Evolutionary conservation across 2,888 invertebrate species (phyloP).

Genomic region (Zhuqinia jingwanae): DNA sequence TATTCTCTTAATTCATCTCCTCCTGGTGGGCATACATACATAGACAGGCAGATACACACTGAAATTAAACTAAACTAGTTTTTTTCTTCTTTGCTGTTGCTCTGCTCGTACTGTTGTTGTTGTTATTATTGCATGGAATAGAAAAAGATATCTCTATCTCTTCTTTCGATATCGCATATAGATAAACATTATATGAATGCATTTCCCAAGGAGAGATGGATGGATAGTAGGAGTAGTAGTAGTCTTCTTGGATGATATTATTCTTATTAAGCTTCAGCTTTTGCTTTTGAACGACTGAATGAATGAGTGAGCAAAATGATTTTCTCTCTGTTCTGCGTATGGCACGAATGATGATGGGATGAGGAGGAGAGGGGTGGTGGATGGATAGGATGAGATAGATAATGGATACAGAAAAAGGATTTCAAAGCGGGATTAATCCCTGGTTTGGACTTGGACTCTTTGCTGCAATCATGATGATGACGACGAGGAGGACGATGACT

Average conservation of each 20-base stretch:
- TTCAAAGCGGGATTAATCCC: slow-evolving; percentile 77
- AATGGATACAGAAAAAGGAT: slow-evolving; percentile 66
- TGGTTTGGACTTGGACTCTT: slow-evolving; percentile 62
- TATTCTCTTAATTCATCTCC: slow-evolving; percentile 68
- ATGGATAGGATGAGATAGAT: slow-evolving; percentile 11
- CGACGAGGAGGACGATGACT: slow-evolving; percentile 3
- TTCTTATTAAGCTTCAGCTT: slow-evolving; percentile 46
- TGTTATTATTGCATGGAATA: slow-evolving; percentile 31
- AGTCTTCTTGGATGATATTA: slow-evolving; percentile 38
- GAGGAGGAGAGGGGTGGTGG: slow-evolving; percentile 4
- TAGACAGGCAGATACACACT: not conserved
- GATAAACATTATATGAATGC: slow-evolving; percentile 22
- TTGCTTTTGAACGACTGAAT: slow-evolving; percentile 59
- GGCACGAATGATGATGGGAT: slow-evolving; percentile 14
- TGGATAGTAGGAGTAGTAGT: slow-evolving; percentile 24
- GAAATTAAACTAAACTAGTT: slow-evolving; percentile 42
- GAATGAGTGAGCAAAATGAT: slow-evolving; percentile 50
- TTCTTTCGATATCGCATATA: too few relatives aligned
- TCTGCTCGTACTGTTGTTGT: too few relatives aligned
- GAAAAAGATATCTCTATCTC: slow-evolving; percentile 33
- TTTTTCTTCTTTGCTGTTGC: too few relatives aligned
- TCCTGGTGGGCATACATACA: slow-evolving; percentile 26
- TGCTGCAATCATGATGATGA: slow-evolving; percentile 44
- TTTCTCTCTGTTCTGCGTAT: slow-evolving; percentile 11
- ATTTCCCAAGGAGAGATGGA: slow-evolving; percentile 50